Percentiles rank a stretch among this genome's conserved stretches.
Conservation (phyloP, 2,888 invertebrate species). For the Calliphora vomitoria region DNA sequence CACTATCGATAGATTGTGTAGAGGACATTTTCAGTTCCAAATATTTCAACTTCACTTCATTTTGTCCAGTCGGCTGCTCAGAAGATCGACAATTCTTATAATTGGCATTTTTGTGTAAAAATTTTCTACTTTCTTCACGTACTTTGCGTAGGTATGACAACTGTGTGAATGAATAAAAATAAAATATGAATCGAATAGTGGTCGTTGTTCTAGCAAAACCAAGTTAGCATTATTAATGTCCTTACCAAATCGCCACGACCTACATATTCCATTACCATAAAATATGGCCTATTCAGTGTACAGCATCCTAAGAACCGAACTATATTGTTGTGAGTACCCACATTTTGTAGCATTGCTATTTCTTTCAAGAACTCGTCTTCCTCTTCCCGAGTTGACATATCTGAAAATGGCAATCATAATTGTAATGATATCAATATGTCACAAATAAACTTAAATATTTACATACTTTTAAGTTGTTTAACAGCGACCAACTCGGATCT, state of each 20-base stretch:
- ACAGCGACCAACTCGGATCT: constrained; percentile 88
- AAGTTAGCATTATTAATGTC: not conserved
- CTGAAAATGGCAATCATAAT: constrained; percentile 80
- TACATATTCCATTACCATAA: constrained; percentile 92
- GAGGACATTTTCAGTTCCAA: constrained; percentile 81
- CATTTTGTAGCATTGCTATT: constrained; percentile 91
- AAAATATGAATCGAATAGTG: not conserved
- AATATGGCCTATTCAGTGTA: constrained; percentile 88
- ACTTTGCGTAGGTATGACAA: constrained; percentile 78
- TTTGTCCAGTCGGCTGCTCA: constrained; percentile 42
- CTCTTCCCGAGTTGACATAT: constrained; percentile 86
- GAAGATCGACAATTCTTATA: constrained; percentile 60
- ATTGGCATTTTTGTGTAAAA: constrained; percentile 74
- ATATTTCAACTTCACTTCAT: constrained; percentile 78
- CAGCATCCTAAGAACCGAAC: constrained; percentile 90
- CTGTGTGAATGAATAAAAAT: constrained; percentile 55
- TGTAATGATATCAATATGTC: not conserved
- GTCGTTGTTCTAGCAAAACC: not conserved
- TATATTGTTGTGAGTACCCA: constrained; percentile 91
- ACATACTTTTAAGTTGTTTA: constrained; percentile 89
- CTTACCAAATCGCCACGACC: constrained; percentile 90
- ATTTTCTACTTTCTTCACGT: constrained; percentile 75
- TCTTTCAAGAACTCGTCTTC: constrained; percentile 90
- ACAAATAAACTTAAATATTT: not conserved
- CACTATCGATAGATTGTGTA: constrained; percentile 74